Evolutionary conservation across 2,797 vertebrate genomes (phyloP), one percentile per base, ranked within the genome.

Genomic region (Notolepis coatsorum): DNA sequence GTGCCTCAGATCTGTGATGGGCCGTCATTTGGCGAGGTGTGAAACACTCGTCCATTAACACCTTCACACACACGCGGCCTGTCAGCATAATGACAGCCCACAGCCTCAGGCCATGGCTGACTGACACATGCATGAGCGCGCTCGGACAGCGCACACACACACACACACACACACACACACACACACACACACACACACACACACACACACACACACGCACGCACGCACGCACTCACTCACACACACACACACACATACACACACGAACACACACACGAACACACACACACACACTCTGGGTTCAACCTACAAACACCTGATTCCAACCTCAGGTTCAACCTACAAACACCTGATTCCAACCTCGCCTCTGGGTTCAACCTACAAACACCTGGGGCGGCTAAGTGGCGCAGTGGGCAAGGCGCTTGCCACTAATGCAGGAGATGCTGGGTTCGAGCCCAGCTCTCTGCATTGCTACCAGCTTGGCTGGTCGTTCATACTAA

Each of bases 41-140:
- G 79, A 88, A 88, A 80, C 57, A 61, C 69, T 77, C 66, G 56
- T 45, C 78, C 31, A 37, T 84, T 85, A 84, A 75, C 84, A 73
- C 79, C 43, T 80, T 81, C 73, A 65, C 84, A 79, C 71, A 43
- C 68, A 62, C 43, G 10, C 43, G 25, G 53, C 61, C 65, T 81
- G 83, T 77, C 72, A 73, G 47, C 37, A 20, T 61, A 76, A 70
- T 75, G 69, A 77, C 73, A 66, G 63, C 65, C 63, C 56, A 23
- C 67, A 68, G 75, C 61, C 54, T 13, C 5, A n/a, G 8, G 60
- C 78, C 71, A 20, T 55, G 71, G 61, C 56, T 46, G 25, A 33
- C 55, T 46, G 7, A 7, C 42, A 2, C 43, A 48, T 10, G n/a
- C 53, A 27, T 17, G 3, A 23, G 10, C 8, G 9, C 38, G 43